These are phyloP conservation scores for Clusia tigrina DNA, from an alignment of 2,888 invertebrate genomes.

Conservation along the genomic window DNA sequence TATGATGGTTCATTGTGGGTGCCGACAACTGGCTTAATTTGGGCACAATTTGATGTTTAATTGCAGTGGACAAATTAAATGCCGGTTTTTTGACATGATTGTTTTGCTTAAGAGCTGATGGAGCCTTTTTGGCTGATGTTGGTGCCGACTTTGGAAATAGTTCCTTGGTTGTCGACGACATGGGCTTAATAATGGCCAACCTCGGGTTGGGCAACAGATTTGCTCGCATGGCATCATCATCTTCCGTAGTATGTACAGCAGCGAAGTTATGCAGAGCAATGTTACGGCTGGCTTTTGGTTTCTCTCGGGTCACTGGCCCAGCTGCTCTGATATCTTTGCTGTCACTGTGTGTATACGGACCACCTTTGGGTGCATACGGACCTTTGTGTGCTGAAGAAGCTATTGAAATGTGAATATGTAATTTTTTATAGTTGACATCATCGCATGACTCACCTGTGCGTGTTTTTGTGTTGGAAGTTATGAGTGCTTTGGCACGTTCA, in stretches of 20 bases:
- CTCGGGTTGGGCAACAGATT: conserved; percentile 27
- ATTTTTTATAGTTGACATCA: background rate
- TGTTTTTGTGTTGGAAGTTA: conserved; percentile 43
- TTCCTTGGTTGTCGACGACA: conserved; percentile 18
- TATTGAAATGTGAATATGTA: background rate
- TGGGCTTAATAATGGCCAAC: conserved; percentile 14
- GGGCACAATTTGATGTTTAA: too few species aligned
- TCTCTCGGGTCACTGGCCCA: conserved; percentile 4
- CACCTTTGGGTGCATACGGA: conserved; percentile 31
- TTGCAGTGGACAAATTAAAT: conserved; percentile 42
- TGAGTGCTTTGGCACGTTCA: conserved; percentile 57
- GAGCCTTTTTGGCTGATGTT: conserved; percentile 11
- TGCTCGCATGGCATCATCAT: conserved; percentile 15
- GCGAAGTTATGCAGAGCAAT: conserved; percentile 35
- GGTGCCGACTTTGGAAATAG: too few species aligned
- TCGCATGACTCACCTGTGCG: conserved; percentile 33
- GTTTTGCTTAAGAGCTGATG: background rate
- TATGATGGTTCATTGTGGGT: too few species aligned
- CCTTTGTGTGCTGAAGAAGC: conserved; percentile 33
- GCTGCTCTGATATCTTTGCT: too few species aligned
- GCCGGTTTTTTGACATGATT: conserved; percentile 32
- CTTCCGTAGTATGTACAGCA: background rate
- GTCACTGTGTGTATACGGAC: too few species aligned
- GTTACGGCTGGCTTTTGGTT: conserved; percentile 40
- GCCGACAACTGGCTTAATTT: background rate